Evolutionary conservation across 2,113 vertebrate species (phyloP).

Genomic region (Hemibates koningsi): DNA sequence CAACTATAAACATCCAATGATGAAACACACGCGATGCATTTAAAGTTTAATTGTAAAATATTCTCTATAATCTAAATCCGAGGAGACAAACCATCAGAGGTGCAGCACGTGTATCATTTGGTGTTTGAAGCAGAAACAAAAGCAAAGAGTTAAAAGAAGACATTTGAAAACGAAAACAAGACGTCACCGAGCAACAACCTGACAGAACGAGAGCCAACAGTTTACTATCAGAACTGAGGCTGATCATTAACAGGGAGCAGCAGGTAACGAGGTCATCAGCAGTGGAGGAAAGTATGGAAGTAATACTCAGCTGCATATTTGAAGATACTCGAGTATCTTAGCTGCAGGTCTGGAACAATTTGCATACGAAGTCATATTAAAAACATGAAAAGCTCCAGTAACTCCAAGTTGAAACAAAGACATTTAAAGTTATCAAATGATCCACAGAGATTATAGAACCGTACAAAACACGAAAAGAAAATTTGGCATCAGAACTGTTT

Average conservation of each 20-base stretch:
- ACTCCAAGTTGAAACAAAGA: fast-evolving
- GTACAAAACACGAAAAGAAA: not conserved
- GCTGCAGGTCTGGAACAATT: not conserved
- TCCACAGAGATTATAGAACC: not conserved
- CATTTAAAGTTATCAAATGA: not conserved
- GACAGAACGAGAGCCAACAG: not conserved
- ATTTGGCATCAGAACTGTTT: not conserved
- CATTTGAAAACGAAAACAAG: not conserved
- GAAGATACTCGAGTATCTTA: not conserved
- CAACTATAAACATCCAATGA: not conserved
- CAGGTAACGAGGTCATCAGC: not conserved
- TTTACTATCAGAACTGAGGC: not conserved
- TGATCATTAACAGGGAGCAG: not conserved
- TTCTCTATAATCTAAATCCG: not conserved
- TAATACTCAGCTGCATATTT: not conserved
- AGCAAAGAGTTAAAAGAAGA: not conserved
- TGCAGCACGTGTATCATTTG: not conserved
- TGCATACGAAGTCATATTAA: not conserved
- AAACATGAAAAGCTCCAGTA: not conserved
- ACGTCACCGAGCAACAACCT: not conserved
- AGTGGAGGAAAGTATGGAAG: not conserved
- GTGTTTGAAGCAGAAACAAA: not conserved
- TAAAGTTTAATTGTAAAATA: not conserved
- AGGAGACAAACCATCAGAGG: not conserved
- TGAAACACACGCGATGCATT: not conserved